These are phyloP conservation scores for Menidia beryllina DNA, from an alignment of 2,113 vertebrate genomes.

Conservation along the genomic window DNA sequence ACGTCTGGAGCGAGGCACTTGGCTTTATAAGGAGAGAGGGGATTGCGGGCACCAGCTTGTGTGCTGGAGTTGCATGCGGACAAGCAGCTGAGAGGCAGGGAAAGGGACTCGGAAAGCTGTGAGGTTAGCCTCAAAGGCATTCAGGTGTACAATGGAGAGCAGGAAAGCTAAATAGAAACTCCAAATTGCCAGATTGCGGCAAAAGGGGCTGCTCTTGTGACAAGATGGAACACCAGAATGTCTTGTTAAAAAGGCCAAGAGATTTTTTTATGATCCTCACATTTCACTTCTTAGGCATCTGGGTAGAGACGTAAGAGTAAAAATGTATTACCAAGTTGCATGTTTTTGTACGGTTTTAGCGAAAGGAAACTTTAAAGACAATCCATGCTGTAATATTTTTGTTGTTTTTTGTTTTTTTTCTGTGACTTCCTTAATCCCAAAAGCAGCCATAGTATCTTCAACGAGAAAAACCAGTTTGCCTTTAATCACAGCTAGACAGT, in stretches of 20 bases:
- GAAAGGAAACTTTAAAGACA: slow-evolving; percentile 69
- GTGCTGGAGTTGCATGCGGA: slow-evolving; percentile 63
- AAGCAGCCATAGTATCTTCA: slow-evolving; percentile 78
- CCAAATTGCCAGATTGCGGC: slow-evolving; percentile 49
- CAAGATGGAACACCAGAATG: slow-evolving; percentile 11
- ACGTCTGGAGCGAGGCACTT: slow-evolving; percentile 62
- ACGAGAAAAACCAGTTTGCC: slow-evolving; percentile 70
- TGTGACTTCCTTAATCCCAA: slow-evolving; percentile 74
- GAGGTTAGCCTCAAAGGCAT: slow-evolving; percentile 57
- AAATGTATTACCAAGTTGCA: slow-evolving; percentile 55
- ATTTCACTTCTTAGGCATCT: slow-evolving; percentile 27
- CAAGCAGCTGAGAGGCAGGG: slow-evolving; percentile 58
- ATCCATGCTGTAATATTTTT: no score
- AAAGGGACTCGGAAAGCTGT: slow-evolving; percentile 56
- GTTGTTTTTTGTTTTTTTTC: slow-evolving; percentile 51
- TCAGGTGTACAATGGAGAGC: slow-evolving; percentile 64
- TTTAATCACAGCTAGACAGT: slow-evolving; percentile 77
- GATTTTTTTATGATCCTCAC: slow-evolving; percentile 46
- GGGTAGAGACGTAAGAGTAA: slow-evolving; percentile 20
- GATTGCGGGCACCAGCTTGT: slow-evolving; percentile 65
- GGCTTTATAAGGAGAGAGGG: slow-evolving; percentile 65
- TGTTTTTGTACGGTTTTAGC: slow-evolving; percentile 59
- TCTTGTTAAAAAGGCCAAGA: slow-evolving; percentile 26
- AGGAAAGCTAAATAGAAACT: slow-evolving; percentile 43
- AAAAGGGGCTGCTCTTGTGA: slow-evolving; percentile 28